These are phyloP conservation scores for Rhynchomys soricoides DNA, from an alignment of 2,113 vertebrate species.

Conservation along the genomic window DNA sequence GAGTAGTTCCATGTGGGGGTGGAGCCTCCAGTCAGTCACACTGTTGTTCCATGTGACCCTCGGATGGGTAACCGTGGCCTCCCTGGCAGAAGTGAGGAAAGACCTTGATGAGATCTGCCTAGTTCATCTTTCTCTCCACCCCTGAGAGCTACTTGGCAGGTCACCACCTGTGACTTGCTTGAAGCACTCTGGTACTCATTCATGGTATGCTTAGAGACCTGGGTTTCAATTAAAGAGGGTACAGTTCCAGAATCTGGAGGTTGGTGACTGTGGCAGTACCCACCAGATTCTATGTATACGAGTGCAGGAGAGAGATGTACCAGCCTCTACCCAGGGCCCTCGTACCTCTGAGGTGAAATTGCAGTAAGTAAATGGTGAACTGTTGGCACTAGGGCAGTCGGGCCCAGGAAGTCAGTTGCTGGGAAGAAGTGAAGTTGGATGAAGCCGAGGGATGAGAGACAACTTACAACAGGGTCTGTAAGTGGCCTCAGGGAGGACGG, in stretches of 20 bases:
- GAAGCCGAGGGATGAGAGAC: neutral
- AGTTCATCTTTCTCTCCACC: neutral
- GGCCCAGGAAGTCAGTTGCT: neutral
- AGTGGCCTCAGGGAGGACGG: neutral
- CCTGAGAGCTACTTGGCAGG: conserved; percentile 2
- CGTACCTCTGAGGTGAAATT: neutral
- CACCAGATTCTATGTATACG: neutral
- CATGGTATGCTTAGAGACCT: conserved; percentile 71
- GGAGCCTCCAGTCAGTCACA: neutral
- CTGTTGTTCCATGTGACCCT: neutral
- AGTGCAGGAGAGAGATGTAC: neutral
- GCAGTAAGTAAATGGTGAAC: neutral
- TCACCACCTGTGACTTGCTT: neutral
- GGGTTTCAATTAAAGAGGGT: neutral
- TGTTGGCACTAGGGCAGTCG: neutral
- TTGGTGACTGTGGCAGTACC: neutral
- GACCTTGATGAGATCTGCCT: conserved; percentile 44
- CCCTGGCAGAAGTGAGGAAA: neutral
- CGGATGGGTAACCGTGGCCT: neutral
- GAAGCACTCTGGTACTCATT: conserved; percentile 40
- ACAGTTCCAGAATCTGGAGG: conserved; percentile 17
- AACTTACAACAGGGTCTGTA: neutral
- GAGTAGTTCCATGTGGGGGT: neutral
- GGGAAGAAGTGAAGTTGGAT: neutral
- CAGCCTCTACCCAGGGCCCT: neutral